Conservation (phyloP, 92 coral and sea anemone genomes). For the Zoanthus sansibaricus region DNA sequence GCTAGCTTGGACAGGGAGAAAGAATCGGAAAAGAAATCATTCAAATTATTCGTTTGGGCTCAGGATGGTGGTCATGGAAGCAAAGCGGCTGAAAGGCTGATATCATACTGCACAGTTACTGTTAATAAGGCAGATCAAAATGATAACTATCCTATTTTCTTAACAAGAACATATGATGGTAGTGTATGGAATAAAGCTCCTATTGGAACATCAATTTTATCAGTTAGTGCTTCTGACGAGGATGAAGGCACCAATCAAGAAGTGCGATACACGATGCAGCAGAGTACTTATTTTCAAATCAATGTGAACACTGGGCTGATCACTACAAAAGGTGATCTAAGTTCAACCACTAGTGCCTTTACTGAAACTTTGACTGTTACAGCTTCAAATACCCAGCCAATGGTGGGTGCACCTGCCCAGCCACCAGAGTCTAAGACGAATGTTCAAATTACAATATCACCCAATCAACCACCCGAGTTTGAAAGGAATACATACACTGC, state of each 20-base stretch:
- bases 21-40: slow-evolving; percentile 12
- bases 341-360: not conserved
- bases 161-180: slow-evolving; percentile 70
- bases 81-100: slow-evolving; percentile 68
- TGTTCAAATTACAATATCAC: slow-evolving; percentile 75
- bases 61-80: slow-evolving; percentile 91
- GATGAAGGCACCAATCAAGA: slow-evolving; percentile 61
- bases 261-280: slow-evolving; percentile 48
- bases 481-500: slow-evolving; percentile 42
- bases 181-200: slow-evolving; percentile 67
- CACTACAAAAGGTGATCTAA: slow-evolving; percentile 67
- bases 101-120: slow-evolving; percentile 79
- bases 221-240: slow-evolving; percentile 81
- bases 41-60: slow-evolving; percentile 80
- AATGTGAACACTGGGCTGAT: slow-evolving; percentile 29
- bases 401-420: slow-evolving; percentile 44
- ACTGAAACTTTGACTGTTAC: slow-evolving; percentile 68
- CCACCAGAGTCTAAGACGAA: slow-evolving; percentile 67
- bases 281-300: slow-evolving; percentile 53
- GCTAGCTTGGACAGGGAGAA: slow-evolving; percentile 83
- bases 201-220: slow-evolving; percentile 66
- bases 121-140: slow-evolving; percentile 77
- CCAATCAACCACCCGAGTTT: slow-evolving; percentile 68
- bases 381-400: slow-evolving; percentile 76
- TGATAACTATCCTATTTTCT: slow-evolving; percentile 86